Conservation (phyloP, 2,888 invertebrate genomes). For the Cryptus armator region DNA sequence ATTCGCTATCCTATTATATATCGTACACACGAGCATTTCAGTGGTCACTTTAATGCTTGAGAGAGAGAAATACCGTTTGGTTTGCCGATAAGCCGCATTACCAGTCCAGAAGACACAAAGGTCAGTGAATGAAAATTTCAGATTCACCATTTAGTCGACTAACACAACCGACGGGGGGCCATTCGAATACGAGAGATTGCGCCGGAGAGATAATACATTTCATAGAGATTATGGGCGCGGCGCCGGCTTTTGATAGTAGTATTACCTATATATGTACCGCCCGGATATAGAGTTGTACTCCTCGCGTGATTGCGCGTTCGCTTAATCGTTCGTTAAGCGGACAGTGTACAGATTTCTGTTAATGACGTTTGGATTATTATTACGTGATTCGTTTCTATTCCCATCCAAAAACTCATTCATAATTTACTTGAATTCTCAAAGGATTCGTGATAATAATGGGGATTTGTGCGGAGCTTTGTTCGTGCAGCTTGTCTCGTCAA, state of each 20-base stretch:
- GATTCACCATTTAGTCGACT: background rate
- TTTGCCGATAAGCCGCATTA: constrained; percentile 15
- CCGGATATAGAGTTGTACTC: background rate
- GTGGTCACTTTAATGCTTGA: constrained; percentile 22
- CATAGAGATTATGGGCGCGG: constrained; percentile 21
- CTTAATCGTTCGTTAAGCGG: constrained; percentile 1
- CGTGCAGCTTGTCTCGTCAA: background rate
- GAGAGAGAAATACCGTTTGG: background rate
- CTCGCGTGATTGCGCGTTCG: background rate
- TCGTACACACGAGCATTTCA: background rate
- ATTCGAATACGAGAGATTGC: background rate
- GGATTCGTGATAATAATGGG: constrained; percentile 5
- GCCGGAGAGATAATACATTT: constrained; percentile 28
- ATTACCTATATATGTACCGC: background rate
- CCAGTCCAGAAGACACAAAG: constrained; percentile 21
- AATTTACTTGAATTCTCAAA: constrained; percentile 16
- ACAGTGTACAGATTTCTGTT: background rate
- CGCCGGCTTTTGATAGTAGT: background rate
- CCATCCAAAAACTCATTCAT: background rate
- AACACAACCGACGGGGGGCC: background rate
- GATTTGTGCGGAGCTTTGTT: background rate
- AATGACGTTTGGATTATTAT: background rate
- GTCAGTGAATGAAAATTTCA: constrained; percentile 53
- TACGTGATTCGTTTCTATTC: background rate
- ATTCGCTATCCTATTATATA: constrained; percentile 2